These are phyloP conservation scores for Alectura lathami DNA, from an alignment of 2,113 vertebrate species.

Conservation along the genomic window DNA sequence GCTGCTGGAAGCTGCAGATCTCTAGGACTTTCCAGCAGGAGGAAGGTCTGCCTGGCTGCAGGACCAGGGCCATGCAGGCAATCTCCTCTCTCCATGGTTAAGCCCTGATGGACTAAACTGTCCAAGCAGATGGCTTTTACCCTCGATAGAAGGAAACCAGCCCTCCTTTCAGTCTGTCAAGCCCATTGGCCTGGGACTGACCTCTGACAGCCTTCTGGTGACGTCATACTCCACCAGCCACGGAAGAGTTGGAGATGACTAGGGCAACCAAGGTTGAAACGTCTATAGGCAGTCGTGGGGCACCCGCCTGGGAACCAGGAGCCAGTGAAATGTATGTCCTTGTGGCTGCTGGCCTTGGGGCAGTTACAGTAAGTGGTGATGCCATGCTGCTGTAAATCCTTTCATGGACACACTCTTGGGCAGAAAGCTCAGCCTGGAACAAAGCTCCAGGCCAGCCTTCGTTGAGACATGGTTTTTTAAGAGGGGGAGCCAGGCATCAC, in stretches of 20 bases:
- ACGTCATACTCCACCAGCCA: neutral
- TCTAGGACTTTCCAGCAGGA: neutral
- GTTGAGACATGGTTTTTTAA: no score
- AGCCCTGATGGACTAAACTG: neutral
- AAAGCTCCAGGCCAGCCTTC: neutral
- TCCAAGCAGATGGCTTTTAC: neutral
- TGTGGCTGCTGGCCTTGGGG: neutral
- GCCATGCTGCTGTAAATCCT: neutral
- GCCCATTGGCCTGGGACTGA: neutral
- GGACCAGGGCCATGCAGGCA: accelerated
- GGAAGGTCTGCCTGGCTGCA: neutral
- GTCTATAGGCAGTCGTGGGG: neutral
- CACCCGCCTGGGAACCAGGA: neutral
- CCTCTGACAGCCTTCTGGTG: neutral
- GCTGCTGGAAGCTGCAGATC: neutral
- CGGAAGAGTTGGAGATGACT: neutral
- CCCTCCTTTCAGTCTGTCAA: neutral
- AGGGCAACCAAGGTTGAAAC: neutral
- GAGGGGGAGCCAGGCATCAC: accelerated
- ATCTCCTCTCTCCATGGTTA: neutral
- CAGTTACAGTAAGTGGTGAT: neutral
- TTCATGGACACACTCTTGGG: neutral
- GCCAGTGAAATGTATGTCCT: neutral
- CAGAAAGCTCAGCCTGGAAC: neutral
- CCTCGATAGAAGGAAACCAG: accelerated